A percentile compares a stretch with the other conserved stretches of the same genome.
These are phyloP conservation scores for Drosophila leonis DNA, from an alignment of 2,888 invertebrate genomes.

Conservation along the genomic window DNA sequence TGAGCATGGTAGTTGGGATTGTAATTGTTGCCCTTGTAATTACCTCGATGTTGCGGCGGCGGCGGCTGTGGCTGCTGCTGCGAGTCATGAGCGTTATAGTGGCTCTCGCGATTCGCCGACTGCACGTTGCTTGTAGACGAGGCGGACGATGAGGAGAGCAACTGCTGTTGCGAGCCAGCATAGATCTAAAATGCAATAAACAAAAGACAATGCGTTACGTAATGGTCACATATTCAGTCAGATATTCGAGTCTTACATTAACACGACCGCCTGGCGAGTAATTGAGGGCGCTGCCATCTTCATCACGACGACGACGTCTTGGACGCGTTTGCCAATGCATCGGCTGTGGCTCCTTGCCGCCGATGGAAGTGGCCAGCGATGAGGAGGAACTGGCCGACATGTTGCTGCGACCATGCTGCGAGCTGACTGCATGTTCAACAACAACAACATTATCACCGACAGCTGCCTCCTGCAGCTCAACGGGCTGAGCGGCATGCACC, in stretches of 20 bases:
- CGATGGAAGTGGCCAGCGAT: constrained; percentile 77
- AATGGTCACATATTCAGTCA: background rate
- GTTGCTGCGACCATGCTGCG: constrained; percentile 73
- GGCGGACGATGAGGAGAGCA: constrained; percentile 56
- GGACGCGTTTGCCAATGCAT: constrained; percentile 81
- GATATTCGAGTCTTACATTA: constrained; percentile 57
- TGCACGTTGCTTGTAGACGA: constrained; percentile 64
- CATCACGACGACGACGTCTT: constrained; percentile 83
- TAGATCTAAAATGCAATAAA: constrained; percentile 55
- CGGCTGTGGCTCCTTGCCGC: constrained; percentile 63
- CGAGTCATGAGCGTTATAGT: constrained; percentile 76
- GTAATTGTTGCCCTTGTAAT: constrained; percentile 83
- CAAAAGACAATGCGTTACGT: background rate
- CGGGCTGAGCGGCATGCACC: constrained; percentile 50
- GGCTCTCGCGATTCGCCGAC: constrained; percentile 70
- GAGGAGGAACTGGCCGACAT: constrained; percentile 79
- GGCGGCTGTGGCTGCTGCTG: constrained; percentile 41
- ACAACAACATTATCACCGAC: constrained; percentile 27
- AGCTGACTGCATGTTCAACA: constrained; percentile 56
- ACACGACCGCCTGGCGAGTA: constrained; percentile 81
- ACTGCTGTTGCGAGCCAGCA: constrained; percentile 73
- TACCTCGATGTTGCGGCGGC: constrained; percentile 75
- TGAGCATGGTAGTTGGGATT: constrained; percentile 82
- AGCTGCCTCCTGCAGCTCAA: constrained; percentile 55
- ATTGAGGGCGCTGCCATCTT: constrained; percentile 77